A percentile compares a stretch with the other conserved stretches of the same genome.
Evolutionary conservation across 2,113 vertebrate genomes (phyloP).

Genomic region (Melanerpes formicivorus): DNA sequence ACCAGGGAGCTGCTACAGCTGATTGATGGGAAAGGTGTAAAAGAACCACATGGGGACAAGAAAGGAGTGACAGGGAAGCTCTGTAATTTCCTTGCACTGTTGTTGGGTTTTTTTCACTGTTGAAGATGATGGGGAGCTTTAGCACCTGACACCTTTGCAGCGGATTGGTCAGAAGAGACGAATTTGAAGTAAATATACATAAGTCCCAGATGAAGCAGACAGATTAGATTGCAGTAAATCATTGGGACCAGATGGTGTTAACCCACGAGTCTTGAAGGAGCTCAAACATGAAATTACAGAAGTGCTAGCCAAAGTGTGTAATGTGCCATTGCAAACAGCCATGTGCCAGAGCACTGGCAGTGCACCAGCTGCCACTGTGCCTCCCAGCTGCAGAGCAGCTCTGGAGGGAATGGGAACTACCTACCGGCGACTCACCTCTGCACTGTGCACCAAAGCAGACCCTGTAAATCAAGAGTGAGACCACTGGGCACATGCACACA

Average conservation of each 20-base stretch:
- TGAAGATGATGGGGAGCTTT: neutral
- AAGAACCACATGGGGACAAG: neutral
- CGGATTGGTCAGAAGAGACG: neutral
- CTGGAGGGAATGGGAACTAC: rapidly evolving
- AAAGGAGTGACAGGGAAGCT: neutral
- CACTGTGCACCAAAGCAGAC: no score
- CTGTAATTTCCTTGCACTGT: neutral
- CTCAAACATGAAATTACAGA: rapidly evolving
- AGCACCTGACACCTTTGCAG: neutral
- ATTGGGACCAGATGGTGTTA: neutral
- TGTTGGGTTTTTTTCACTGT: neutral
- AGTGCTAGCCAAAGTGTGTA: neutral
- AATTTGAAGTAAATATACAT: neutral
- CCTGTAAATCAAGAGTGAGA: neutral
- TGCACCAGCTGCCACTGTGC: neutral
- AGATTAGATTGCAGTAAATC: neutral
- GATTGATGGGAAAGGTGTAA: neutral
- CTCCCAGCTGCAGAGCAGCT: rapidly evolving
- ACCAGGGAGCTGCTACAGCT: neutral
- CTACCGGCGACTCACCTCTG: rapidly evolving
- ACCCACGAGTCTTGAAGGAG: neutral
- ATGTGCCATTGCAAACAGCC: neutral
- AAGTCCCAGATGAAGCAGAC: neutral
- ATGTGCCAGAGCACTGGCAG: rapidly evolving
- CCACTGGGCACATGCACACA: neutral